Base-by-base conservation (phyloP, 2,888 invertebrate genomes). In the Aleiodes alternator region DNA sequence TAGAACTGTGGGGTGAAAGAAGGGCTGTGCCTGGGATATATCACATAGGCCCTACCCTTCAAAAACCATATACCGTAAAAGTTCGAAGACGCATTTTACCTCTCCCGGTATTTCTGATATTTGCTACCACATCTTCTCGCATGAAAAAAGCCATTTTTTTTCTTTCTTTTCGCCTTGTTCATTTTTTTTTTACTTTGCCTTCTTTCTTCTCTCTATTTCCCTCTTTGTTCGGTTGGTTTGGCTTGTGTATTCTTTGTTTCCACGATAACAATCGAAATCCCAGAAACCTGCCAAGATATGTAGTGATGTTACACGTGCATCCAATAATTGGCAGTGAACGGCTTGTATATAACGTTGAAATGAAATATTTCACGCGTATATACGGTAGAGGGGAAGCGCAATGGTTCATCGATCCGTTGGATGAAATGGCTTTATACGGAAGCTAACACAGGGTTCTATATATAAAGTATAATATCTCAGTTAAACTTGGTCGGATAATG, bases 331-430 rank as follows among this genome's bases (percentile, higher is more conserved):
- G 64, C 66, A 57, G 66, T 70, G 61, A 61, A 38, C 14, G 14
- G 43, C 43, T 43, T 61, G 61, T 14, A n/a, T 43, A 57, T 57
- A 57, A 23, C n/a, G 55, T 38, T 70, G 38, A 68, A 57, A 77
- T 79, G 74, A 77, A 70, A 68, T 70, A 77, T 79, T 76, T 68
- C 16, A 56, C 61, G 14, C 57, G 55, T 16, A 53, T 57, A 56
- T 38, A 29, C n/a, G 59, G 23, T 2, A 23, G 23, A 14, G 12
- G n/a, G 66, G n/a, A 48, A 72, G 50, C 38, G 14, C 61, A 14
- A 61, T 14, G 61, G 61, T 61, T 34, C 61, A 61, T 61, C 61
- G 61, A 61, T 61, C 61, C 38, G 38, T 7, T 14, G 43, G 29
- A 56, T 56, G n/a, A 23, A 38, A 53, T 6, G 34, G 53, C 16